Base-by-base conservation (phyloP, 2,797 vertebrate species). In the Falco novaeseelandiae region DNA sequence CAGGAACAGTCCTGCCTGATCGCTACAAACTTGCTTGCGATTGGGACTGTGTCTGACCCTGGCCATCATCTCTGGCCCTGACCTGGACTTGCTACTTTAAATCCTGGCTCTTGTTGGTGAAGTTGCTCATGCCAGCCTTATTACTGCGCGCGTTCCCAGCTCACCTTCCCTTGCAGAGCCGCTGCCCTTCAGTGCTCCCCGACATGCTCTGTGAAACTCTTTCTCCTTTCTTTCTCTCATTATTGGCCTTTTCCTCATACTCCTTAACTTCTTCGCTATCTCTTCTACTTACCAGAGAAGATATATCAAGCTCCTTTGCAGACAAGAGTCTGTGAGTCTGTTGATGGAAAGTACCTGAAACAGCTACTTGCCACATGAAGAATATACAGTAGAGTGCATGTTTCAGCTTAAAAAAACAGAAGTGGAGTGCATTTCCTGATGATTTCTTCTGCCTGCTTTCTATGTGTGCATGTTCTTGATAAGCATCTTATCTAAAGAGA, bases 151-250 rank as follows among this genome's bases (percentile, higher is more conserved):
- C 1, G 0, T 29, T 46, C 29, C 58, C 44, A 67, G 42, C 48
- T 66, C 3, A 0, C 38, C 13, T 34, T 38, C n/a, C 29, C 16
- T 51, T 61, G 44, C 4, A 14, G 40, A 77, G 36, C 59, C 65
- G 63, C 49, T 1, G 4, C 14, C 14, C 51, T 40, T 72, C 0
- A 0, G 14, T 49, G 55, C 54, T 52, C 40, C 27, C 34, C 51
- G 49, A 36, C 42, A 38, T 49, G 32, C 26, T 54, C 26, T 36
- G 8, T 74, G 51, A 30, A 30, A 3, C 1, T 26, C 29, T 71
- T 85, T 52, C 38, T 52, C 44, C 38, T 69, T 34, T 20, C 8
- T 8, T 83, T 72, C 36, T 46, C 21, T 69, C 34, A n/a, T 38
- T 74, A 20, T 55, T 44, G 34, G 22, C 34, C 36, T 58, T 79